A percentile compares a stretch with the other conserved stretches of the same genome.
These are phyloP conservation scores for Alethe castanea DNA, from an alignment of 2,113 vertebrate genomes.

Conservation along the genomic window DNA sequence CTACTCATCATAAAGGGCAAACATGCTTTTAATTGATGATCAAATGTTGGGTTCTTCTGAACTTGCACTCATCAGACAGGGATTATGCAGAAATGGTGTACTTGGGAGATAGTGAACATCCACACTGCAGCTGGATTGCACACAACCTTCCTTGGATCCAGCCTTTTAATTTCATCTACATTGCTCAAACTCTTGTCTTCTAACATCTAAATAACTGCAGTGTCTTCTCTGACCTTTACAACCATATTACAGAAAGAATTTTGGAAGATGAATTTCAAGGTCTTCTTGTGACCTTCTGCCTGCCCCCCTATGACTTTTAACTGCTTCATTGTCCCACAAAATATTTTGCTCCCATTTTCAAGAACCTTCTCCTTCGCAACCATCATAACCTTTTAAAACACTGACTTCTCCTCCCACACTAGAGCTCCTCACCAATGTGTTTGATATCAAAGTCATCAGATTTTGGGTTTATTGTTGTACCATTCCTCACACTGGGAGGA, in stretches of 20 bases:
- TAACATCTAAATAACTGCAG: background rate
- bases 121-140: background rate
- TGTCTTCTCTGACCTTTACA: background rate
- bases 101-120: background rate
- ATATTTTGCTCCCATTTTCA: background rate
- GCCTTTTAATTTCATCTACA: background rate
- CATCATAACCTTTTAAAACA: background rate
- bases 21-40: background rate
- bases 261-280: background rate
- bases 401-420: background rate
- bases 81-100: background rate
- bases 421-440: background rate
- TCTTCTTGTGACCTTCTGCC: background rate
- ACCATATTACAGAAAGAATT: background rate
- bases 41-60: background rate
- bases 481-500: background rate
- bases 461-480: background rate
- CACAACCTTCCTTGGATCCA: background rate
- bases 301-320: background rate
- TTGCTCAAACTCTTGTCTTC: background rate
- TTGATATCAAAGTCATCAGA: background rate
- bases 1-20: conserved; percentile 26
- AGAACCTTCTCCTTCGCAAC: background rate
- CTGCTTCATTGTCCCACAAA: background rate
- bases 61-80: background rate